phyloP scores from a whole-genome alignment of 1,140 invertebrate species.

The Zeugodacus cucurbitae region DNA sequence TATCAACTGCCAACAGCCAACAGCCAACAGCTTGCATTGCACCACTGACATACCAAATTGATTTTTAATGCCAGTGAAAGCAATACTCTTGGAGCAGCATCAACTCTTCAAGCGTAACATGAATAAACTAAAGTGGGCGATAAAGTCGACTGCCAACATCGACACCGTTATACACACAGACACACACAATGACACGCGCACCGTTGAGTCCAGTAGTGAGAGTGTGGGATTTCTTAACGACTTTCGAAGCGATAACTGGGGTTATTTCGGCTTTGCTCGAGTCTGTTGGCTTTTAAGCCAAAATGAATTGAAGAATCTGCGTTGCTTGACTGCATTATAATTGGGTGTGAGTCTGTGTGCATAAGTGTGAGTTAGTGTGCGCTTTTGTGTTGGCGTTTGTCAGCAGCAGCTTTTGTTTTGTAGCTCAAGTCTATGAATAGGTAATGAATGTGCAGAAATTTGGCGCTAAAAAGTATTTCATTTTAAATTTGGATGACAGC shows the following conservation, averaged over 20 bases:
- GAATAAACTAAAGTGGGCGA: slow-evolving; percentile 4
- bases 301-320: slow-evolving; percentile 3
- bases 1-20: not conserved
- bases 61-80: not conserved
- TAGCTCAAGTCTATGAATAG: not conserved
- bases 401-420: not conserved
- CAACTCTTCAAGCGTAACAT: not conserved
- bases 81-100: not conserved
- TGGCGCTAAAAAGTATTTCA: not conserved
- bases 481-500: not conserved
- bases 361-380: not conserved
- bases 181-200: not conserved
- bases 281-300: not conserved
- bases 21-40: not conserved
- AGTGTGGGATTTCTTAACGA: not conserved
- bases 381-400: not conserved
- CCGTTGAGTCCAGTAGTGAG: not conserved
- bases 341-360: not conserved
- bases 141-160: not conserved
- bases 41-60: not conserved
- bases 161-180: not conserved
- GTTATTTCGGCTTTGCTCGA: not conserved
- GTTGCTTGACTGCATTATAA: not conserved
- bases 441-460: not conserved
- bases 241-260: not conserved